Evolutionary conservation across 2,797 vertebrate species (phyloP).

Genomic region (Hafferia zeledoni): DNA sequence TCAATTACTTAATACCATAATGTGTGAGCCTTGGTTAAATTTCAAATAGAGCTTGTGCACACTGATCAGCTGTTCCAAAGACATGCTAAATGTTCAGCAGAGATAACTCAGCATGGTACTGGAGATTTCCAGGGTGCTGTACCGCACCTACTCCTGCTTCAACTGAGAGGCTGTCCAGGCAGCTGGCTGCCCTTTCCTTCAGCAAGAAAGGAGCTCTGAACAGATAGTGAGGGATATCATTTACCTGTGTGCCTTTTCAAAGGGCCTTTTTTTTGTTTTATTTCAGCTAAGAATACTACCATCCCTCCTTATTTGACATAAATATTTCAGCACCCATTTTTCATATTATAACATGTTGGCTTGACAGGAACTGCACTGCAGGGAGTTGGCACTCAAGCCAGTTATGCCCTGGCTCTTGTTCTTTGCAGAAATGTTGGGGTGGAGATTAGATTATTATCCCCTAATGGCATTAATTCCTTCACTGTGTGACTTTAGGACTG

Average conservation of each 20-base stretch:
- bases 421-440: neutral
- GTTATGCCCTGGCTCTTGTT: neutral
- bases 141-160: neutral
- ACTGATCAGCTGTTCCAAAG: neutral
- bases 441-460: slow-evolving; percentile 44
- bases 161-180: neutral
- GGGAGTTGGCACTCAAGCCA: neutral
- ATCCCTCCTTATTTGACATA: neutral
- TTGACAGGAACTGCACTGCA: neutral
- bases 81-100: neutral
- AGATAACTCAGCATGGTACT: fast-evolving
- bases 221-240: neutral
- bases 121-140: fast-evolving
- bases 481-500: neutral
- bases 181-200: neutral
- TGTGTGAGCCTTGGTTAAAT: neutral
- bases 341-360: neutral
- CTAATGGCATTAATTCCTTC: slow-evolving; percentile 38
- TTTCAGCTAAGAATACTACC: neutral
- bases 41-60: neutral
- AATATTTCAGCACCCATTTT: slow-evolving; percentile 1
- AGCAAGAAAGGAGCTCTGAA: neutral
- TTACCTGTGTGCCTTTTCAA: neutral
- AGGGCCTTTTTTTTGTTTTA: neutral
- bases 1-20: neutral